Base-by-base conservation (phyloP, 2,888 invertebrate species). In the Argyra leucocephala region DNA sequence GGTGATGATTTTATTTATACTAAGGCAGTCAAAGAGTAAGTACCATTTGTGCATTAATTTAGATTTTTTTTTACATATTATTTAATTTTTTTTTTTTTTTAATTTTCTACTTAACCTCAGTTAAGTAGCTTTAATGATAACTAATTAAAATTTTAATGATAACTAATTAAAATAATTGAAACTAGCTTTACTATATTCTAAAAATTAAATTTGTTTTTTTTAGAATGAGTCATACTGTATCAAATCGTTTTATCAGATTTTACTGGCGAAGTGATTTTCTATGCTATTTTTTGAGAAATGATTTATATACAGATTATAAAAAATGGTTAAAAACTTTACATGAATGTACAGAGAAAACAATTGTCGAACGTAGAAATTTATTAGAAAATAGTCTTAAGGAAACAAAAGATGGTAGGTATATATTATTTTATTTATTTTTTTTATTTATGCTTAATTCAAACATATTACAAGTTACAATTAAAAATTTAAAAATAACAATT, bases 11-110 rank as follows among this genome's bases (percentile, higher is more conserved):
- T 80, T 18, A 82, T 87, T 66, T 91, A 90, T 73, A 88, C 89
- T 0, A 81, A 83, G 70, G 85, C 88, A 24, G 85, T 91, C 57
- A 84, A 85, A 74, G 82, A 81, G 88, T 88, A 80, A 82, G 85
- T 67, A 18, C 12, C 22, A 22, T n/a, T n/a, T n/a, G n/a, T n/a
- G n/a, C n/a, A n/a, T n/a, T n/a, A n/a, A 37, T 10, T 9, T 26
- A n/a, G 26, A 9, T 10, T 23, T 57, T 15, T 12, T 15, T 10
- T 18, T 48, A 48, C 12, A 60, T 21, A 9, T n/a, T 36, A 10
- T 22, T 68, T 1, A 18, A 62, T 26, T 31, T 23, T 62, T 63
- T n/a, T 3, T 10, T 18, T 57, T 61, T 37, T 12, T 63, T 22
- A 48, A 12, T 61, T 36, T n/a, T n/a, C 60, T 62, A n/a, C n/a